These are phyloP conservation scores for Heterohyrax brucei DNA, from an alignment of 2,797 vertebrate genomes.

Conservation along the genomic window DNA sequence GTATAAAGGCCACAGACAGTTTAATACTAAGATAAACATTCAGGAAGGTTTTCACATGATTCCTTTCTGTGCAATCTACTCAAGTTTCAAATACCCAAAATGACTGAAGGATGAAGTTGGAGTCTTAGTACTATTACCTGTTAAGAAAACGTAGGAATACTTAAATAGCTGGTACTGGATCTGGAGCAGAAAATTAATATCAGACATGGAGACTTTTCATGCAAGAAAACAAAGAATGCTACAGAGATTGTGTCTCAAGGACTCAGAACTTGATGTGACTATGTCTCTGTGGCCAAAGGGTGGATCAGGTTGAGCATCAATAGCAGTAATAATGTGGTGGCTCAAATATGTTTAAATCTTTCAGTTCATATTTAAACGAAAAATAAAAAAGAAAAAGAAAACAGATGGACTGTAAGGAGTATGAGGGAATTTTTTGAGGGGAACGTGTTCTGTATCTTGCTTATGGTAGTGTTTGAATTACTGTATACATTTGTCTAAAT, in stretches of 20 bases:
- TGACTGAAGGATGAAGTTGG: background rate
- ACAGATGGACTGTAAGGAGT: background rate
- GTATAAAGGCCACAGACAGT: background rate
- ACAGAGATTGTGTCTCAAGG: background rate
- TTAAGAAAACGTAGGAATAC: background rate
- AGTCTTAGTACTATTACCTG: background rate
- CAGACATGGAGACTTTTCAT: background rate
- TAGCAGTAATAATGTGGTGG: background rate
- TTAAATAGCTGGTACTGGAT: background rate
- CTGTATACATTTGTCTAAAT: background rate
- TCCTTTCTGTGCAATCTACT: background rate
- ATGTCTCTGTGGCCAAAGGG: background rate
- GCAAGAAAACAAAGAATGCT: background rate
- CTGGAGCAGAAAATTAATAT: conserved; percentile 9
- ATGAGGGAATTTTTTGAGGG: too few relatives aligned
- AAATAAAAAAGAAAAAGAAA: background rate
- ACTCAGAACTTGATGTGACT: background rate
- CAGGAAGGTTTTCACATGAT: background rate
- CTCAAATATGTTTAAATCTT: background rate
- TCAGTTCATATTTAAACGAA: background rate
- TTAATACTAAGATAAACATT: conserved; percentile 5
- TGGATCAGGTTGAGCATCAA: background rate
- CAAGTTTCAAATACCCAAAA: conserved; percentile 30
- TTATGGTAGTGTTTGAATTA: too few relatives aligned
- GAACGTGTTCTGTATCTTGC: too few relatives aligned